These are phyloP conservation scores for Malurus cyaneus DNA, from an alignment of 2,113 vertebrate species.

Conservation along the genomic window DNA sequence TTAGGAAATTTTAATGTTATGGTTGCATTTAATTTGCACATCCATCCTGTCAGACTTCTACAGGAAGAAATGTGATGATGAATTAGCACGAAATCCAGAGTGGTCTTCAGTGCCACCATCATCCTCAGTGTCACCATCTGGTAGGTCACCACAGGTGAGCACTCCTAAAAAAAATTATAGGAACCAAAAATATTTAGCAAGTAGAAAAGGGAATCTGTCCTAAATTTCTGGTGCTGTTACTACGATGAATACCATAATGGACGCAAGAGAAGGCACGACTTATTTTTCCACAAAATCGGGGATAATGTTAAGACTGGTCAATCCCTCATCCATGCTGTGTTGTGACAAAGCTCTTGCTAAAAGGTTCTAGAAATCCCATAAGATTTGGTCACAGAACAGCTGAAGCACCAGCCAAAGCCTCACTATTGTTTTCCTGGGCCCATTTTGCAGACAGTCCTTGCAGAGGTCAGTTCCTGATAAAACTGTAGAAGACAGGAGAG, in stretches of 20 bases:
- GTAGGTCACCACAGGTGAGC: not conserved
- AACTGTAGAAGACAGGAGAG: not conserved
- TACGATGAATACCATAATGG: not conserved
- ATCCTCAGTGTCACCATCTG: not conserved
- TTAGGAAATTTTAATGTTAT: not conserved
- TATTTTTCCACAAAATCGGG: not conserved
- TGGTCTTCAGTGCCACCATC: not conserved
- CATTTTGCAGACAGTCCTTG: not conserved
- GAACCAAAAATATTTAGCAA: not conserved
- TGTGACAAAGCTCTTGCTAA: not conserved
- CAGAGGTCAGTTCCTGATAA: constrained; percentile 29
- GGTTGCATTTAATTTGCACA: not conserved
- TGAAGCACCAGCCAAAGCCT: not conserved
- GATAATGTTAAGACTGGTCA: not conserved
- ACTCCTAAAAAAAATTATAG: not conserved
- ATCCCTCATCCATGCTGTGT: not conserved
- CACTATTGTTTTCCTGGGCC: not conserved
- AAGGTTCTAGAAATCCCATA: not conserved
- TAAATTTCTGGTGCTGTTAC: not conserved
- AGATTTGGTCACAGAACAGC: not conserved
- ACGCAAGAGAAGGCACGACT: not conserved
- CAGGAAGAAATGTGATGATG: not conserved
- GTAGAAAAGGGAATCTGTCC: not conserved
- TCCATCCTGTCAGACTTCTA: not conserved
- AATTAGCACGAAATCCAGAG: not conserved